These are phyloP conservation scores for Achatina immaculata DNA, from an alignment of 1,140 invertebrate species.

Conservation along the genomic window DNA sequence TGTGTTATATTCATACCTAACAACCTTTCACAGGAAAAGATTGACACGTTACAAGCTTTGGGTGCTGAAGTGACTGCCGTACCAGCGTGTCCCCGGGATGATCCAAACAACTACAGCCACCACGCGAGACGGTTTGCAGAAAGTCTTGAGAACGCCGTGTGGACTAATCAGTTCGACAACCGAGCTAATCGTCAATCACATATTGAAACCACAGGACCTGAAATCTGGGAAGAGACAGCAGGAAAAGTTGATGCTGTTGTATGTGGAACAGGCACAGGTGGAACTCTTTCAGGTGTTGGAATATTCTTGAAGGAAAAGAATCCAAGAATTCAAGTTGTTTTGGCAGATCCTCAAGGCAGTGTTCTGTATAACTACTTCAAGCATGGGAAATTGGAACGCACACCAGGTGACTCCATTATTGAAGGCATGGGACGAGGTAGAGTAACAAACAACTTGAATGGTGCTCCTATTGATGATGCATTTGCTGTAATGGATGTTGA, in stretches of 20 bases:
- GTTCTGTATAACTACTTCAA: slow-evolving; percentile 70
- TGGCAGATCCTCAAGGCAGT: slow-evolving; percentile 71
- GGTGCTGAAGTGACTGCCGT: slow-evolving; percentile 66
- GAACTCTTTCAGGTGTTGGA: slow-evolving; percentile 67
- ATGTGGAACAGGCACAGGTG: slow-evolving; percentile 70
- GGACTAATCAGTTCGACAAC: slow-evolving; percentile 74
- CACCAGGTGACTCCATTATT: slow-evolving; percentile 68
- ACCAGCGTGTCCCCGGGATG: slow-evolving; percentile 67
- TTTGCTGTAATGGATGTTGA: slow-evolving; percentile 64
- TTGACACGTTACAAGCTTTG: slow-evolving; percentile 66
- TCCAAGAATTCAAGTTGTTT: slow-evolving; percentile 62
- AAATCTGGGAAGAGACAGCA: slow-evolving; percentile 73
- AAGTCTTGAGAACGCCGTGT: slow-evolving; percentile 68
- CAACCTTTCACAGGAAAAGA: slow-evolving; percentile 71
- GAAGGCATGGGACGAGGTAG: slow-evolving; percentile 72
- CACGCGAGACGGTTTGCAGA: slow-evolving; percentile 69
- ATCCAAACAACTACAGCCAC: slow-evolving; percentile 70
- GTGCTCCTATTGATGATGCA: slow-evolving; percentile 69
- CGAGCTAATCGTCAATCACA: slow-evolving; percentile 70
- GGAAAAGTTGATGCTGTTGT: slow-evolving; percentile 69
- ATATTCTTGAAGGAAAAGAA: slow-evolving; percentile 70
- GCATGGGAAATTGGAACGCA: slow-evolving; percentile 67
- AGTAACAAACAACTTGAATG: slow-evolving; percentile 69
- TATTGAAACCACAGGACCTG: slow-evolving; percentile 73
- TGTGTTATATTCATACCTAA: slow-evolving; percentile 72